Percentiles rank a stretch among this genome's conserved stretches.
Evolutionary conservation across 2,113 vertebrate genomes (phyloP).

Genomic region (Pseudorasbora parva): DNA sequence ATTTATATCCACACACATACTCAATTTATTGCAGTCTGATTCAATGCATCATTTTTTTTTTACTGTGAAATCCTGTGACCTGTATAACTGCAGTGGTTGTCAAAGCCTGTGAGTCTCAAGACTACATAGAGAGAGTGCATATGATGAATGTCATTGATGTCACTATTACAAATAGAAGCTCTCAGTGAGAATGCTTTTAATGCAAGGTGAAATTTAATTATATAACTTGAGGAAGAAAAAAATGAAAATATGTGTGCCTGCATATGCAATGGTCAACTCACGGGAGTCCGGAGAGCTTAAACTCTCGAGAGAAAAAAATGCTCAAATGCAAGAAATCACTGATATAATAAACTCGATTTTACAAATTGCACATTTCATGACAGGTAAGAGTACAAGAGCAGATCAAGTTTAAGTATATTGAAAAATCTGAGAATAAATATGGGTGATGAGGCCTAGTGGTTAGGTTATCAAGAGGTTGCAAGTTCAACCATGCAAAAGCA

Average conservation of each 20-base stretch:
- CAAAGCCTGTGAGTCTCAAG: neutral
- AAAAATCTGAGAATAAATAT: neutral
- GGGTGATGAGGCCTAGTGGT: neutral
- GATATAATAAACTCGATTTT: neutral
- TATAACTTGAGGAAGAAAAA: neutral
- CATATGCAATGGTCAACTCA: neutral
- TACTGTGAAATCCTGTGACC: neutral
- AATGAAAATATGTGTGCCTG: neutral
- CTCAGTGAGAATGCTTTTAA: neutral
- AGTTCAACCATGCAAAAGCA: neutral
- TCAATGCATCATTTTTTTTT: neutral
- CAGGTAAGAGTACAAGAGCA: neutral
- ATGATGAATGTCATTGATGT: neutral
- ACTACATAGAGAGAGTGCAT: neutral
- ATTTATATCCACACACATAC: neutral
- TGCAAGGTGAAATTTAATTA: neutral
- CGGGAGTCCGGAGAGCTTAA: neutral
- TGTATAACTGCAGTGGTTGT: neutral
- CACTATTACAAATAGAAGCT: slow-evolving; percentile 3
- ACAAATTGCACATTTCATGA: neutral
- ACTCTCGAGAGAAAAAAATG: neutral
- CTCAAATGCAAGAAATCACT: neutral
- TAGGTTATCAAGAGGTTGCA: neutral
- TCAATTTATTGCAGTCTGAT: no score
- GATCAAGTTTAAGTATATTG: neutral